Conservation (phyloP, 1,140 invertebrate species). For the Proales similis region DNA sequence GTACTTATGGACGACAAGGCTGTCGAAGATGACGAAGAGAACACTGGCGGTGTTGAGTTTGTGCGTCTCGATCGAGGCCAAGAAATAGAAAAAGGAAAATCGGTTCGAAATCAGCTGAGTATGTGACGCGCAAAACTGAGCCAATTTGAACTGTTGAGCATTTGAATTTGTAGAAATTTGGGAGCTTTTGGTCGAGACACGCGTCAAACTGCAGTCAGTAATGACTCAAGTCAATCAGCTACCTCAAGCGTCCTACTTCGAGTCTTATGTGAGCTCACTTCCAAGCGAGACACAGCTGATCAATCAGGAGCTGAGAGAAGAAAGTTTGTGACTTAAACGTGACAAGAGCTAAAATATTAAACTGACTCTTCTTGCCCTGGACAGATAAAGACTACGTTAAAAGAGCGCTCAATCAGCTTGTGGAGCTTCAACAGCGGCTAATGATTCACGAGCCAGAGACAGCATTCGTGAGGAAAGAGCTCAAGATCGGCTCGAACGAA, state of each 20-base stretch:
- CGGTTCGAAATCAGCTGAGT: constrained; percentile 64
- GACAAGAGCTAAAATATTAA: too few relatives aligned
- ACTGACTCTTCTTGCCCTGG: constrained; percentile 56
- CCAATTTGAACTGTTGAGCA: constrained; percentile 5
- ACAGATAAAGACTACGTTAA: constrained; percentile 55
- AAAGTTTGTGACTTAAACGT: too few relatives aligned
- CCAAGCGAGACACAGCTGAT: too few relatives aligned
- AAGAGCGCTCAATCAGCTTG: constrained; percentile 61
- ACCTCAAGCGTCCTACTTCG: too few relatives aligned
- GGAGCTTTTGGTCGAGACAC: constrained; percentile 71
- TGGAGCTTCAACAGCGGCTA: constrained; percentile 59
- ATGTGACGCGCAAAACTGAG: constrained; percentile 3
- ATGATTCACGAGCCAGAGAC: constrained; percentile 63
- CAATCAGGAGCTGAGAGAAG: too few relatives aligned
- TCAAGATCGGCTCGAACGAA: not conserved
- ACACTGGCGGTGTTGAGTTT: constrained; percentile 40
- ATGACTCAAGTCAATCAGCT: constrained; percentile 66
- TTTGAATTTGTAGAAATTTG: constrained; percentile 58
- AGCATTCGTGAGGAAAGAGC: constrained; percentile 45
- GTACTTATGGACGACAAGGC: constrained; percentile 16
- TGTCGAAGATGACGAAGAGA: constrained; percentile 12
- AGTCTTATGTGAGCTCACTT: too few relatives aligned
- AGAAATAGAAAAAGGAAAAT: constrained; percentile 68
- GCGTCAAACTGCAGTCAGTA: constrained; percentile 76
- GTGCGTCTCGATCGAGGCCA: constrained; percentile 54